These are phyloP conservation scores for Mobula birostris DNA, from an alignment of 2,113 vertebrate genomes.

Conservation along the genomic window DNA sequence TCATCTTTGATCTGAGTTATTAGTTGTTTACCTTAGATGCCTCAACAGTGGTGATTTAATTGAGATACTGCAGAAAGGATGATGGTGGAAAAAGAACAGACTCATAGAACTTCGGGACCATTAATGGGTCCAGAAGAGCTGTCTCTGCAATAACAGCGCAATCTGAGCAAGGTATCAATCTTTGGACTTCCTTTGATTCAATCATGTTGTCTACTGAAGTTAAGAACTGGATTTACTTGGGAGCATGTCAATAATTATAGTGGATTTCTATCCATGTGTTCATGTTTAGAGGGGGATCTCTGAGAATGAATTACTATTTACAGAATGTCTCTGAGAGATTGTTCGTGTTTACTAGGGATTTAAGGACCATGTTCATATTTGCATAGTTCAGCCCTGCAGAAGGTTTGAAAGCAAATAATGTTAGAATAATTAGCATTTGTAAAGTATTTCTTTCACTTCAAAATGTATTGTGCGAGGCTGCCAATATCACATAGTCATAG, in stretches of 20 bases:
- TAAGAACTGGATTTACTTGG: neutral
- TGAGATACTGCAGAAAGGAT: neutral
- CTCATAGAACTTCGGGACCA: neutral
- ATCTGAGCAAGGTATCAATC: neutral
- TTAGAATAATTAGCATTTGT: neutral
- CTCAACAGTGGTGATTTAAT: neutral
- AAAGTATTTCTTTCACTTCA: neutral
- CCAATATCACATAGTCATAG: neutral
- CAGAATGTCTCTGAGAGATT: neutral
- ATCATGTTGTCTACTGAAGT: neutral
- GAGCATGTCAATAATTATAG: neutral
- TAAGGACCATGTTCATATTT: neutral
- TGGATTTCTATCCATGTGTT: neutral
- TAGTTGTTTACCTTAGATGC: too few relatives aligned
- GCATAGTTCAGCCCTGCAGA: neutral
- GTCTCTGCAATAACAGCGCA: neutral
- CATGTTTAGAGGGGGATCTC: neutral
- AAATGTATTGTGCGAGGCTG: neutral
- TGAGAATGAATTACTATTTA: neutral
- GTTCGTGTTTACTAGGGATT: neutral
- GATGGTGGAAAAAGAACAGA: neutral
- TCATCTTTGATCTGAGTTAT: too few relatives aligned
- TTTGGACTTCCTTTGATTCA: neutral
- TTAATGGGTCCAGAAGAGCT: neutral
- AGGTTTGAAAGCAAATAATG: neutral